Evolutionary conservation across 2,888 invertebrate species (phyloP).

Genomic region (Euplagia quadripunctaria): DNA sequence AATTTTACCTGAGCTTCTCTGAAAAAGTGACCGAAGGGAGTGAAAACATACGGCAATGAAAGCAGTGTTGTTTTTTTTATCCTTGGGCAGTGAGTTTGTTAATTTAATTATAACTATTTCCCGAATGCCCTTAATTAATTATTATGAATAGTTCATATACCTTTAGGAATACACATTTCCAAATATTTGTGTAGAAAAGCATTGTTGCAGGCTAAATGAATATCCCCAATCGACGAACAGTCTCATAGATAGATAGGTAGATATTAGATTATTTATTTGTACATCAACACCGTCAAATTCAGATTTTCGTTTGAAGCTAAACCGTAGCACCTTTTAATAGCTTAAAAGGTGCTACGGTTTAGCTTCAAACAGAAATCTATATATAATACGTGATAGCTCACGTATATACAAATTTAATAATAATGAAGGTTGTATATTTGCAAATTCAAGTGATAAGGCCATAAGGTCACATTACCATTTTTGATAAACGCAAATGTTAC

Average conservation of each 20-base stretch:
- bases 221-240: too few relatives aligned
- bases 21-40: background rate
- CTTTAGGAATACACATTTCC: too few relatives aligned
- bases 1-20: background rate
- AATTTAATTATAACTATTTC: background rate
- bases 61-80: too few relatives aligned
- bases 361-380: too few relatives aligned
- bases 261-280: too few relatives aligned
- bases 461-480: constrained; percentile 46
- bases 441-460: constrained; percentile 37
- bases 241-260: too few relatives aligned
- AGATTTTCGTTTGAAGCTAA: background rate
- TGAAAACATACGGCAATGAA: too few relatives aligned
- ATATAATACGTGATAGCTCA: too few relatives aligned
- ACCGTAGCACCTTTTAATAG: background rate
- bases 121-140: background rate
- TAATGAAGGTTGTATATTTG: constrained; percentile 21
- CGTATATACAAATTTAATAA: background rate
- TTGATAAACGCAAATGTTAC: constrained; percentile 31
- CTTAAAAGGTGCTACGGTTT: too few relatives aligned
- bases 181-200: too few relatives aligned
- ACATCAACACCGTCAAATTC: too few relatives aligned
- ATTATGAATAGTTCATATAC: too few relatives aligned
- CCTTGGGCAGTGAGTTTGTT: background rate
- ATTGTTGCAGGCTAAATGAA: background rate